A percentile compares a stretch with the other conserved stretches of the same genome.
phyloP scores from a whole-genome alignment of 2,797 vertebrate species.

The Falco rusticolus region DNA sequence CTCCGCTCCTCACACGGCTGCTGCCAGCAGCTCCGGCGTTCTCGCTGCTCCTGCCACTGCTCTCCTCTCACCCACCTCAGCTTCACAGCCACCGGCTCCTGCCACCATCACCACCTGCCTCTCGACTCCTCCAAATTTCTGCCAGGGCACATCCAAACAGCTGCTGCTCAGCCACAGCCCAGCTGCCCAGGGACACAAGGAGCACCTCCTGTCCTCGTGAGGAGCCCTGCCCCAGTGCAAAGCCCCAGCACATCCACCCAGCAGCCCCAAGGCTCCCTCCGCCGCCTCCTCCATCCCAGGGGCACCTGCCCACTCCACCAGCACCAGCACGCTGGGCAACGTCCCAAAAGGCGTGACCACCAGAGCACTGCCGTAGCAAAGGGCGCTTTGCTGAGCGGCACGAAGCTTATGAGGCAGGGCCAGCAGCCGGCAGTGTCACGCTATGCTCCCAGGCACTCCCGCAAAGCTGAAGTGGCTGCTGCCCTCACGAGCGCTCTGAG shows the following conservation, averaged over 20 bases:
- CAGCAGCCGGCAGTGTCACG: accelerated
- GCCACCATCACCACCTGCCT: not conserved
- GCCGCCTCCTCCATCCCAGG: too few species aligned
- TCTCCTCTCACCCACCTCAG: not conserved
- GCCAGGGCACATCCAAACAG: not conserved
- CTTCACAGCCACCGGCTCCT: not conserved
- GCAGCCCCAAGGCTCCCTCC: not conserved
- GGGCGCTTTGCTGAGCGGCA: not conserved
- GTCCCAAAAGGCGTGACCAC: not conserved
- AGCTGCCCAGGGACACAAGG: accelerated
- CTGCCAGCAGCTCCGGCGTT: not conserved
- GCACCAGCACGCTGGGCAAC: accelerated
- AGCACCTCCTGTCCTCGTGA: accelerated
- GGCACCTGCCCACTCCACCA: not conserved
- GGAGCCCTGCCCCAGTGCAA: not conserved
- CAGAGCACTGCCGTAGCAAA: not conserved
- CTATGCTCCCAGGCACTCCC: not conserved
- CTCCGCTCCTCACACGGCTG: not conserved
- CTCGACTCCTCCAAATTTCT: not conserved
- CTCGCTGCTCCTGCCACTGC: not conserved
- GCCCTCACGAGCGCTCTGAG: not conserved
- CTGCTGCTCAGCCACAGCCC: not conserved
- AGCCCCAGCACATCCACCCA: not conserved
- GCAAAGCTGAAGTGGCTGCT: not conserved
- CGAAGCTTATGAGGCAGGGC: not conserved